Evolutionary conservation across 2,113 vertebrate genomes (phyloP).

Genomic region (Mola mola): DNA sequence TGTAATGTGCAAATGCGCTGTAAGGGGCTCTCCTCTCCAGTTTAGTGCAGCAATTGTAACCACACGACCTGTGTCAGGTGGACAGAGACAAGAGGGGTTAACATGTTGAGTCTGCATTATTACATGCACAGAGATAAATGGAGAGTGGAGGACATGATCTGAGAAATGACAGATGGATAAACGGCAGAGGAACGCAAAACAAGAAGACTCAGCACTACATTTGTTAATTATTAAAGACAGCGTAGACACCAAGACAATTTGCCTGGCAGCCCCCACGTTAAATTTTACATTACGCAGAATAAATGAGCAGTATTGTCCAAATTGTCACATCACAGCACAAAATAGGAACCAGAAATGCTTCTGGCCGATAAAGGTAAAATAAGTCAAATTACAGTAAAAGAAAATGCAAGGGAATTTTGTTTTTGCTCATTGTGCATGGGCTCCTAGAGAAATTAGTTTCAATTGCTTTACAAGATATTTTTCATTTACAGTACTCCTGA

Average conservation of each 20-base stretch:
- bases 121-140: not conserved
- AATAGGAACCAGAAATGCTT: not conserved
- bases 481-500: no score
- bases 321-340: not conserved
- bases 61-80: constrained; percentile 69
- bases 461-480: no score
- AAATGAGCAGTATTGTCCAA: no score
- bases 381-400: not conserved
- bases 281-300: no score
- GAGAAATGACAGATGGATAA: no score
- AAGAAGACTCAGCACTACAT: not conserved
- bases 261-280: no score
- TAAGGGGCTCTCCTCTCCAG: constrained; percentile 9
- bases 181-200: no score
- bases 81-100: constrained; percentile 11
- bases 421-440: not conserved
- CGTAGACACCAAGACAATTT: no score
- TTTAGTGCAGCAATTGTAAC: constrained; percentile 58
- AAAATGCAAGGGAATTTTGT: not conserved
- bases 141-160: not conserved
- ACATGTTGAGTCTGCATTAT: no score
- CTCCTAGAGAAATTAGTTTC: no score
- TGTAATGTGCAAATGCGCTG: constrained; percentile 28
- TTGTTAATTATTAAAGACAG: not conserved
- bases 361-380: not conserved